Percentiles rank a stretch among this genome's conserved stretches.
These are phyloP conservation scores for Callopanchax toddi DNA, from an alignment of 2,113 vertebrate genomes.

Conservation along the genomic window DNA sequence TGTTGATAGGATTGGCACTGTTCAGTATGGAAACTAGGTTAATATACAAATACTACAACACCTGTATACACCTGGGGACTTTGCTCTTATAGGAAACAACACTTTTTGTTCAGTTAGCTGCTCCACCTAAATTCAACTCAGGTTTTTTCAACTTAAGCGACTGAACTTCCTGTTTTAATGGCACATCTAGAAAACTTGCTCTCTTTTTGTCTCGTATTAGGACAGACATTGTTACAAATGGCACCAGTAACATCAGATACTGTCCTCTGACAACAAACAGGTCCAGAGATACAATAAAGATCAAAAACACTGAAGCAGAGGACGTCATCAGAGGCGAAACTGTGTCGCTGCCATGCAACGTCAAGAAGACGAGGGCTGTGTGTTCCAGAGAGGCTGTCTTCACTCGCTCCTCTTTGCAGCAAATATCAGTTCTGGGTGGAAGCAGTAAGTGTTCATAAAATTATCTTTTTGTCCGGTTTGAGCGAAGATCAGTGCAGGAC, in stretches of 20 bases:
- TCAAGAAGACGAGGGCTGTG: constrained; percentile 26
- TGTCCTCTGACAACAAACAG: constrained; percentile 15
- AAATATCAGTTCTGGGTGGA: constrained; percentile 46
- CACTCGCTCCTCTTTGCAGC: constrained; percentile 16
- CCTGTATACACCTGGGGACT: constrained; percentile 31
- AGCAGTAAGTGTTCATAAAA: constrained; percentile 40
- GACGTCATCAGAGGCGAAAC: constrained; percentile 32
- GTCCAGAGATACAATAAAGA: constrained; percentile 4
- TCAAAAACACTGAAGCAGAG: constrained; percentile 36
- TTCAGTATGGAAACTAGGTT: constrained; percentile 42
- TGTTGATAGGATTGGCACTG: constrained; percentile 50
- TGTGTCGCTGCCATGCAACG: constrained; percentile 38
- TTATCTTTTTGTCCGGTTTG: constrained; percentile 20
- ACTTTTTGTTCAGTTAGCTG: constrained; percentile 18
- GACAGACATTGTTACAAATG: constrained; percentile 49
- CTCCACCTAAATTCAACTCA: too few species aligned
- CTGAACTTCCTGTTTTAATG: constrained; percentile 54
- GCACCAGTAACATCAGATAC: constrained; percentile 45
- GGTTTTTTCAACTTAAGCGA: too few species aligned
- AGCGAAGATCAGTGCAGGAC: constrained; percentile 14
- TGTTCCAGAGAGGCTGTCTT: constrained; percentile 16
- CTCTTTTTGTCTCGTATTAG: constrained; percentile 24
- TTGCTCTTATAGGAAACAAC: constrained; percentile 30
- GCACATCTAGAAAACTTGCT: constrained; percentile 69
- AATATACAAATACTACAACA: constrained; percentile 45